Percentiles rank a stretch among this genome's conserved stretches.
Conservation (phyloP, 2,888 invertebrate species). For the Dolomedes plantarius region DNA sequence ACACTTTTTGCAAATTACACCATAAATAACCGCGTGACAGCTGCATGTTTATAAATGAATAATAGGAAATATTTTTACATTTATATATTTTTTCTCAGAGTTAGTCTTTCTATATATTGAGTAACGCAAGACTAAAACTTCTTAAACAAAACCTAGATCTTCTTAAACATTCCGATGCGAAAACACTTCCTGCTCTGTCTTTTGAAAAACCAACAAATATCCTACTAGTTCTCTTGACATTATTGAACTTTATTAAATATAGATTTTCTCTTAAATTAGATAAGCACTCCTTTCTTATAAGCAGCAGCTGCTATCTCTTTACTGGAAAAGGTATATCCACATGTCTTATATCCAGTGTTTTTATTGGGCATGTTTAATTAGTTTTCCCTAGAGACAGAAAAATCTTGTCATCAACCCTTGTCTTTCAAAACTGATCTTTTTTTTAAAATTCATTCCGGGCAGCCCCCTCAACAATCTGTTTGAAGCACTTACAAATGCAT, state of each 20-base stretch:
- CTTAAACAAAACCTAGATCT: background rate
- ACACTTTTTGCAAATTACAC: too few relatives aligned
- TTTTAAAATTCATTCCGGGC: slow-evolving; percentile 18
- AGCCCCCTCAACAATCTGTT: background rate
- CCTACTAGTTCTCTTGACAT: background rate
- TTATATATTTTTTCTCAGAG: too few relatives aligned
- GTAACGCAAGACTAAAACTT: background rate
- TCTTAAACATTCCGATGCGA: background rate
- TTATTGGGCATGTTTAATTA: slow-evolving; percentile 68
- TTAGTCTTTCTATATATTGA: too few relatives aligned
- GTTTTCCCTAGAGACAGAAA: slow-evolving; percentile 56
- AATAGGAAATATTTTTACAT: too few relatives aligned
- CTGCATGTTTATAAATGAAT: too few relatives aligned
- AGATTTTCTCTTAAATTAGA: background rate
- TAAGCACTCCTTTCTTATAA: background rate
- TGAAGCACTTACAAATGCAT: background rate
- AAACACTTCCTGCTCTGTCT: background rate
- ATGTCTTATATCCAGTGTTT: slow-evolving; percentile 30
- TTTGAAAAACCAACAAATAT: background rate
- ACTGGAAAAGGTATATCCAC: slow-evolving; percentile 43
- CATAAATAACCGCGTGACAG: too few relatives aligned
- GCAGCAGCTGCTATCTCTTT: slow-evolving; percentile 10
- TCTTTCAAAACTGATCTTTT: slow-evolving; percentile 34
- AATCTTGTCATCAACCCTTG: slow-evolving; percentile 25
- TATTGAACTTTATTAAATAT: background rate